Percentiles rank a stretch among this genome's conserved stretches.
Evolutionary conservation across 1,140 invertebrate genomes (phyloP).

Genomic region (Ceratosolen fusciceps): DNA sequence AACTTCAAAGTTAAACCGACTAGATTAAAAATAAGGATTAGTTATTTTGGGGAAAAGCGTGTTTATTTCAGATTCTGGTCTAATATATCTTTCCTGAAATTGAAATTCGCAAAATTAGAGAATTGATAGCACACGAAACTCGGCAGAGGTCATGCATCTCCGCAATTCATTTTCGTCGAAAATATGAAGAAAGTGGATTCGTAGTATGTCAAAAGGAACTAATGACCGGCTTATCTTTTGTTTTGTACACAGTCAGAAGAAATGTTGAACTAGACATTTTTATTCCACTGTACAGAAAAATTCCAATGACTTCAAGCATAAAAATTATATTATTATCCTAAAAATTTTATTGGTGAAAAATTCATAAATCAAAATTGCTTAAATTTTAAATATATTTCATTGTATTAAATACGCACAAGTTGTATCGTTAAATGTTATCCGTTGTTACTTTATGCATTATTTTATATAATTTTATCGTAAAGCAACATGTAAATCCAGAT

Average conservation of each 20-base stretch:
- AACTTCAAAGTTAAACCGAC: too few relatives aligned
- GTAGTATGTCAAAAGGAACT: background rate
- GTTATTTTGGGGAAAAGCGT: too few relatives aligned
- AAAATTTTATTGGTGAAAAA: background rate
- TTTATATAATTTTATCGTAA: too few relatives aligned
- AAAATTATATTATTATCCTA: background rate
- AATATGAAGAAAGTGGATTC: background rate
- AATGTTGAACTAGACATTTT: background rate
- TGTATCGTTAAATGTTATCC: too few relatives aligned
- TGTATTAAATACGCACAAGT: too few relatives aligned
- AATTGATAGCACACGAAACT: background rate
- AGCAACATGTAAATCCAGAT: too few relatives aligned
- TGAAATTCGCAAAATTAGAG: background rate
- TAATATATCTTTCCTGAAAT: too few relatives aligned
- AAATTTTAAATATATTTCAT: too few relatives aligned
- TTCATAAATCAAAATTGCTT: too few relatives aligned
- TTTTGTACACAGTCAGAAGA: slow-evolving; percentile 13
- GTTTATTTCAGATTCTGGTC: too few relatives aligned
- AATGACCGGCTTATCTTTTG: slow-evolving; percentile 16
- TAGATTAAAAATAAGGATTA: too few relatives aligned
- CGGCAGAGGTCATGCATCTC: background rate
- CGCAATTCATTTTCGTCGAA: background rate
- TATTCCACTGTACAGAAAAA: background rate
- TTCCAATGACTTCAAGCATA: background rate
- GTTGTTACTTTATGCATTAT: too few relatives aligned